Evolutionary conservation across 2,888 invertebrate species (phyloP).

Genomic region (Spisula subtruncata): DNA sequence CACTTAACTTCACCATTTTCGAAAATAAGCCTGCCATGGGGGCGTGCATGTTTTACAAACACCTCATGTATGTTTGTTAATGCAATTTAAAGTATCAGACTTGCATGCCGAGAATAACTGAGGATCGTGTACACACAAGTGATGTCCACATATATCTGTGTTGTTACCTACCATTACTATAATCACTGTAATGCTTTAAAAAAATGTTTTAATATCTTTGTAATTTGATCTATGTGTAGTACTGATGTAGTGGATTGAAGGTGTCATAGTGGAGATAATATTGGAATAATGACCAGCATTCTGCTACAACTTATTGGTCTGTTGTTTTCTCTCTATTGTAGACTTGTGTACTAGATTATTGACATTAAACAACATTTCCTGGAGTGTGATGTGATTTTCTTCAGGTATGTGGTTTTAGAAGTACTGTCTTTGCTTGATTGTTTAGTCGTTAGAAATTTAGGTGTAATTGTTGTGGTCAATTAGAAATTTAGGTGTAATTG

Average conservation of each 20-base stretch:
- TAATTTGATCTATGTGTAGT: not conserved
- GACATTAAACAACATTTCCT: not conserved
- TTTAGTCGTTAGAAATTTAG: not conserved
- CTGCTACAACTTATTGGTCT: not conserved
- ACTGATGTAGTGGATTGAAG: not conserved
- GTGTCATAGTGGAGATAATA: not conserved
- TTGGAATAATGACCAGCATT: not conserved
- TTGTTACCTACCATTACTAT: not conserved
- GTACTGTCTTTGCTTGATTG: not conserved
- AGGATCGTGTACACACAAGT: no score
- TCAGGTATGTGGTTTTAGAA: not conserved
- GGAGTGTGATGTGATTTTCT: not conserved
- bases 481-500: no score
- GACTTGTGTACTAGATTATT: not conserved
- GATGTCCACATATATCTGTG: no score
- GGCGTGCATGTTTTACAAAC: no score
- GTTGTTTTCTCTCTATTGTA: conserved; percentile 7
- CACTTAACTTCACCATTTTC: no score
- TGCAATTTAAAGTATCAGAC: no score
- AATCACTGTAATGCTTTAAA: not conserved
- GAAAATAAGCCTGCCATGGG: no score
- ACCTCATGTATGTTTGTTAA: no score
- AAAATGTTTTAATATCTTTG: not conserved
- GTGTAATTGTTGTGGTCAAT: no score
- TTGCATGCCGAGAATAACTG: no score